phyloP scores from a whole-genome alignment of 1,140 invertebrate species.

The Streblospio benedicti region DNA sequence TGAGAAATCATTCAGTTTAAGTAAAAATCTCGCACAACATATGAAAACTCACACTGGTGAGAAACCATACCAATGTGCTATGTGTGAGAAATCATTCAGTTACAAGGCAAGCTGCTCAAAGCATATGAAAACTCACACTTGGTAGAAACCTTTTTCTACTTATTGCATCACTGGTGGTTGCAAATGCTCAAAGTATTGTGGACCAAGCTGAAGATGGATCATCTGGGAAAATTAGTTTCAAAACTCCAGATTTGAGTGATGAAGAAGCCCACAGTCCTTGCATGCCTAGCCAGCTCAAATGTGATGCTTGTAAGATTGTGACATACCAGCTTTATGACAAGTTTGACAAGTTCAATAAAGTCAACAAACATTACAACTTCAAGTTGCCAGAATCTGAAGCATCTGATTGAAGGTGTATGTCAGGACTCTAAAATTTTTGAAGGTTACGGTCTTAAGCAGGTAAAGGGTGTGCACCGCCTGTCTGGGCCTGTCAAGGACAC shows the following conservation, averaged over 20 bases:
- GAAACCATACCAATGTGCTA: too few species aligned
- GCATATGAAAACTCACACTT: too few species aligned
- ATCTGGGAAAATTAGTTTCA: constrained; percentile 19
- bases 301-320: constrained; percentile 40
- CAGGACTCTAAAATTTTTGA: not conserved
- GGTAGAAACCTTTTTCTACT: too few species aligned
- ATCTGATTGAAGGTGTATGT: constrained; percentile 13
- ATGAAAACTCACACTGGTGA: too few species aligned
- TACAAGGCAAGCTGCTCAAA: too few species aligned
- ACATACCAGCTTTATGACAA: constrained; percentile 23
- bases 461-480: constrained; percentile 33
- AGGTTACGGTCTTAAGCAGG: constrained; percentile 37
- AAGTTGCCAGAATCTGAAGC: constrained; percentile 28
- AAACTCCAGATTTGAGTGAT: constrained; percentile 31
- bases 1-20: too few species aligned
- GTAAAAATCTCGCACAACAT: too few species aligned
- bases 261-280: constrained; percentile 35
- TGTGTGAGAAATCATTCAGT: too few species aligned
- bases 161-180: too few species aligned
- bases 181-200: too few species aligned
- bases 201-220: constrained; percentile 6
- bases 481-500: constrained; percentile 39
- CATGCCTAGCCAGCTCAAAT: constrained; percentile 37
- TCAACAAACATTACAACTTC: constrained; percentile 12
- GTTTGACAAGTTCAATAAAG: constrained; percentile 14